Percentiles rank a stretch among this genome's conserved stretches.
Evolutionary conservation across 1,140 invertebrate species (phyloP).

Genomic region (Fopius arisanus): DNA sequence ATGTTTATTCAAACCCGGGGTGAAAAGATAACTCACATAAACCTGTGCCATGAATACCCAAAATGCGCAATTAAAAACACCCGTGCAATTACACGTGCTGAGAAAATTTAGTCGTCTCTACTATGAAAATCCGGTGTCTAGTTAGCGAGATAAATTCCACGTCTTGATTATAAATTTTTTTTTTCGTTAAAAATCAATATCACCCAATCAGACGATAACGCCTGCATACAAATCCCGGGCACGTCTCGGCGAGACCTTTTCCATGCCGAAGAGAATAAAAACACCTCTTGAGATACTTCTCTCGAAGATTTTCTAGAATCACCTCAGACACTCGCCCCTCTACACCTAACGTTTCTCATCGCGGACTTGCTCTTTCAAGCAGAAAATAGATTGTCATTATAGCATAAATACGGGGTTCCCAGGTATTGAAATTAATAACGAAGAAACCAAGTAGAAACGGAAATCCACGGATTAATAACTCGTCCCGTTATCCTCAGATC

Average conservation of each 20-base stretch:
- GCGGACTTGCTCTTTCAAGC: background rate
- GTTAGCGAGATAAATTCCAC: background rate
- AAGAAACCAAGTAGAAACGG: background rate
- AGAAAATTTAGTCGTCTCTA: background rate
- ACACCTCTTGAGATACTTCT: background rate
- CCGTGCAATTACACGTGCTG: background rate
- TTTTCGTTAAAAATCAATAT: background rate
- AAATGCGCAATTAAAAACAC: conserved; percentile 1
- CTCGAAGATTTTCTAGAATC: background rate
- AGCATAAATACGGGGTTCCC: too few relatives aligned
- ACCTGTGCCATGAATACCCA: background rate
- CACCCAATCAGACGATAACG: conserved; percentile 4
- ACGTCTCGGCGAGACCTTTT: background rate
- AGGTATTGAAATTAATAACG: too few relatives aligned
- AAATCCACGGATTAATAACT: too few relatives aligned
- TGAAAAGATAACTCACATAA: background rate
- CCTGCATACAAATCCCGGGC: conserved; percentile 4
- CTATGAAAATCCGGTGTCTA: background rate
- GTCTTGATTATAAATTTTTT: background rate
- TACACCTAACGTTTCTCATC: background rate
- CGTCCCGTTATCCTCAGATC: too few relatives aligned
- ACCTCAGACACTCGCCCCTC: background rate
- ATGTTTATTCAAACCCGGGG: background rate
- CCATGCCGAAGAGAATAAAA: background rate
- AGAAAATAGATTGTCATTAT: too few relatives aligned